Base-by-base conservation (phyloP, 2,113 vertebrate species). In the Peucedramus taeniatus region DNA sequence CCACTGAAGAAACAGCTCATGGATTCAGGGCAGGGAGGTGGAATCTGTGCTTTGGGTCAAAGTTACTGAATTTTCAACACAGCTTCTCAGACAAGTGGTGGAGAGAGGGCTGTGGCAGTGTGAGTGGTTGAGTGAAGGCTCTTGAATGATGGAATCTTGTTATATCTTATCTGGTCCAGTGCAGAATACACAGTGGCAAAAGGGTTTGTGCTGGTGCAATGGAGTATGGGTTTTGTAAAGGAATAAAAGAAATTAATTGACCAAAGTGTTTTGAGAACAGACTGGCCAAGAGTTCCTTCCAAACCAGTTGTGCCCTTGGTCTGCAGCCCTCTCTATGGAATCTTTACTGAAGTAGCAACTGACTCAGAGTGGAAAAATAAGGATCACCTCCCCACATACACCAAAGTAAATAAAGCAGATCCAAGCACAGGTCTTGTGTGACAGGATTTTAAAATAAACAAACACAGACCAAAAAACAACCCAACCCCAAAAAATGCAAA, bases 1-100 rank as follows among this genome's bases (percentile, higher is more conserved):
- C 15, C 12, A 10, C 39, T 65, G 50, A 5, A 47, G 15, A 15
- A 80, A 72, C 3, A 37, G 11, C 30, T 20, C 5, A 0, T 24
- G 23, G 23, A 5, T 66, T 30, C 54, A 61, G 59, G n/a, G 18
- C n/a, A 24, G 14, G 22, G 63, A 68, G 37, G 24, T 40, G 16
- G 19, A 81, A 65, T 50, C 37, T 14, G 11, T 57, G 28, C 49
- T 86, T 42, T 80, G 40, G 2, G 28, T n/a, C 0, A 0, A 68
- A 57, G 21, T 21, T 72, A 22, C 0, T 18, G 49, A 59, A 16
- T 35, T 80, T 79, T 56, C 23, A 42, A 7, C 39, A 15, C 7
- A 78, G 8, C 18, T 37, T 20, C 57, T 65, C 65, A 51, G 22
- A 31, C 31, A 64, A 40, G 24, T 10, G 50, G 5, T 53, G 59